Percentiles rank a stretch among this genome's conserved stretches.
Conservation (phyloP, 2,797 vertebrate species). For the Aselliscus stoliczkanus region DNA sequence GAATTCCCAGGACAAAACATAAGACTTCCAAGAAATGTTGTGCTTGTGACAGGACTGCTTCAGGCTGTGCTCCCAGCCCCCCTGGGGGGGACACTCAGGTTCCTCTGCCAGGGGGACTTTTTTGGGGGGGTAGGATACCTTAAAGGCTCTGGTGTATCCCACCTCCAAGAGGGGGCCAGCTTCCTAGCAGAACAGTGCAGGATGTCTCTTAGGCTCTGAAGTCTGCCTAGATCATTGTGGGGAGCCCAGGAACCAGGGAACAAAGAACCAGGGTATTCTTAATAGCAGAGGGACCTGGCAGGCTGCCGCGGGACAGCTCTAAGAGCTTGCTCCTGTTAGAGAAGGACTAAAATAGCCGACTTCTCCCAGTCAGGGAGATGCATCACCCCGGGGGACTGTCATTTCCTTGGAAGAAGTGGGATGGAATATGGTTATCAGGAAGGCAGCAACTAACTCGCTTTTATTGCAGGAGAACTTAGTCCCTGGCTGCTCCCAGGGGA, state of each 20-base stretch:
- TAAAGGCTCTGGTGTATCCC: background rate
- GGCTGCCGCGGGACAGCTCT: background rate
- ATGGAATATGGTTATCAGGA: background rate
- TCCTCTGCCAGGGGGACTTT: background rate
- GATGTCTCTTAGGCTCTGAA: background rate
- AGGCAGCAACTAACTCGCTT: slow-evolving; percentile 25
- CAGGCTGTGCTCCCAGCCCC: background rate
- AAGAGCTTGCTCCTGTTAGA: background rate
- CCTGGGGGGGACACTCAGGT: background rate
- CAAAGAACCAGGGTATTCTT: background rate
- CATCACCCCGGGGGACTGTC: background rate
- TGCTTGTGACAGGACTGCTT: background rate
- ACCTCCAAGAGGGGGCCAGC: background rate
- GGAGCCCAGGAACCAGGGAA: background rate
- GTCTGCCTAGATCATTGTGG: background rate
- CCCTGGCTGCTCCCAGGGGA: slow-evolving; percentile 22
- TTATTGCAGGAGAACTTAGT: background rate
- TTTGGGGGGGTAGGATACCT: background rate
- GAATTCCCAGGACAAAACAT: slow-evolving; percentile 8
- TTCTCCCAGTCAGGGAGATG: background rate
- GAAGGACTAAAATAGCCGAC: slow-evolving; percentile 3
- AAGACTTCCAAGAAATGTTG: slow-evolving; percentile 8
- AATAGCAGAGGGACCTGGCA: background rate
- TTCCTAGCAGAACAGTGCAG: background rate
- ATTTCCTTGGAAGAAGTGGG: slow-evolving; percentile 11